A percentile compares a stretch with the other conserved stretches of the same genome.
phyloP scores from a whole-genome alignment of 2,797 vertebrate species.

The Sciurus vulgaris region DNA sequence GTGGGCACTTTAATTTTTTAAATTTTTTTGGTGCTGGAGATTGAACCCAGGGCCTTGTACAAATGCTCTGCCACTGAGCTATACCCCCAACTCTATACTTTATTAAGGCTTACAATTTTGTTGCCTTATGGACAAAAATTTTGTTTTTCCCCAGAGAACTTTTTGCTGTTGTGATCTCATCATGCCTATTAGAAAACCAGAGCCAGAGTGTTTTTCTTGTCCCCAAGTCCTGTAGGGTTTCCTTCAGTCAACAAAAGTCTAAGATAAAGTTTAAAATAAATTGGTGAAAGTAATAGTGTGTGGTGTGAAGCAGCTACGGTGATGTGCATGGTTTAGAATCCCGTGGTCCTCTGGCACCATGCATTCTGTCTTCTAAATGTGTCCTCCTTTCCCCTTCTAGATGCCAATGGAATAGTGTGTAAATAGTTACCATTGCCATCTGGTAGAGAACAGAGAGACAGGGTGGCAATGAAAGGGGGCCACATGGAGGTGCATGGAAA shows the following conservation, averaged over 20 bases:
- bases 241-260: background rate
- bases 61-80: background rate
- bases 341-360: background rate
- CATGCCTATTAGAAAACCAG: background rate
- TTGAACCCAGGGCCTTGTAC: background rate
- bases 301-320: accelerated
- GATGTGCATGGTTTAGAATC: background rate
- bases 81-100: background rate
- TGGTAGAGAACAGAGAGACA: background rate
- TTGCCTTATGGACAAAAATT: background rate
- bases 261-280: background rate
- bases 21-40: background rate
- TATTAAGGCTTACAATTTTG: background rate
- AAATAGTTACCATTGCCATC: background rate
- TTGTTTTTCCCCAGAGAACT: background rate
- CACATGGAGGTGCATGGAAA: background rate
- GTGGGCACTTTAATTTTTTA: background rate
- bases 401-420: background rate
- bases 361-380: background rate
- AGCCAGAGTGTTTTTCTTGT: background rate
- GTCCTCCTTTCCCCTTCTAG: background rate
- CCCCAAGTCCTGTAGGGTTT: background rate
- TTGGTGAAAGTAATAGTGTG: background rate
- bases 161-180: background rate
- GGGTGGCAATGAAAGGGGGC: background rate